phyloP scores from a whole-genome alignment of 2,113 vertebrate genomes.

The Mastomys natalensis region DNA sequence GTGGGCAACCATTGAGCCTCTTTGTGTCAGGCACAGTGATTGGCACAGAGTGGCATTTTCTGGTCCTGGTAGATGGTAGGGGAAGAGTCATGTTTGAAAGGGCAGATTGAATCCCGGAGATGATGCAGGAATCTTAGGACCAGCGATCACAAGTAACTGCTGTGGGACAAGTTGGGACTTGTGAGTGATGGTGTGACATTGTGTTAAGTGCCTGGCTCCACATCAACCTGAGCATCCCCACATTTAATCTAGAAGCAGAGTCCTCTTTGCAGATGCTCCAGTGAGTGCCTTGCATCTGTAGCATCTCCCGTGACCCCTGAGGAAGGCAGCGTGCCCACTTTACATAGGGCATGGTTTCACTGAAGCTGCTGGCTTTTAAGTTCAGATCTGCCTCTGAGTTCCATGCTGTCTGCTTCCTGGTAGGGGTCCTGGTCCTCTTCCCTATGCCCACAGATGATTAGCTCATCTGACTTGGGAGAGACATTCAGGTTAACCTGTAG shows the following conservation, averaged over 20 bases:
- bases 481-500: neutral
- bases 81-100: neutral
- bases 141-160: neutral
- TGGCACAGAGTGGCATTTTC: neutral
- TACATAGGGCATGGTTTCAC: neutral
- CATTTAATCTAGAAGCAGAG: neutral
- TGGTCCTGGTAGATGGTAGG: neutral
- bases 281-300: neutral
- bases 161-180: neutral
- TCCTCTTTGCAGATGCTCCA: neutral
- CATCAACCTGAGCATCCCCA: neutral
- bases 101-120: neutral
- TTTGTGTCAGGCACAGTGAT: neutral
- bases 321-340: neutral
- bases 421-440: neutral
- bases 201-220: neutral
- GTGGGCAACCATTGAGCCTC: accelerated
- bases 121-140: neutral
- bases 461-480: neutral
- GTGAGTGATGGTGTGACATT: neutral
- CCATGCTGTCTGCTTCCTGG: neutral
- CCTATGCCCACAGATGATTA: neutral
- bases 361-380: neutral
- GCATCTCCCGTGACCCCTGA: neutral
- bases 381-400: neutral